These are phyloP conservation scores for Sinocyclocheilus grahami DNA, from an alignment of 2,113 vertebrate species.

Conservation along the genomic window DNA sequence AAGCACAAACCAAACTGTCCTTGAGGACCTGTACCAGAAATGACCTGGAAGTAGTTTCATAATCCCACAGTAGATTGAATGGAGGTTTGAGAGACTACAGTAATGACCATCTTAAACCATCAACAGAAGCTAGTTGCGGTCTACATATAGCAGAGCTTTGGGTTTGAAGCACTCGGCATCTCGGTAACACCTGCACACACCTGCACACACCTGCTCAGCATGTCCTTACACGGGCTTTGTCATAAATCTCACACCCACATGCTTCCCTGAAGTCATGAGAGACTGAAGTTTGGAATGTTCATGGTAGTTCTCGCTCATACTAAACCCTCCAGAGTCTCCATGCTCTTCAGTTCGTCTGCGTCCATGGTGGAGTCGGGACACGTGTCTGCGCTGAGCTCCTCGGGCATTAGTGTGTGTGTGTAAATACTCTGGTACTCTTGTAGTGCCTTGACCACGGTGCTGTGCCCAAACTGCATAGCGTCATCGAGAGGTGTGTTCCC, in stretches of 20 bases:
- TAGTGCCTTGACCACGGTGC: slow-evolving; percentile 76
- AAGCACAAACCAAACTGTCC: slow-evolving; percentile 1
- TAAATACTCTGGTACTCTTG: slow-evolving; percentile 79
- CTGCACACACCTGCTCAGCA: too few relatives aligned
- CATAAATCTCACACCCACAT: slow-evolving; percentile 21
- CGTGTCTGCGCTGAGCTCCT: slow-evolving; percentile 19
- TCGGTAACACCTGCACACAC: neutral
- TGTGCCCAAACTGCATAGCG: slow-evolving; percentile 81
- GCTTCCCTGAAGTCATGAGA: neutral
- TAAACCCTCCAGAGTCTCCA: slow-evolving; percentile 76
- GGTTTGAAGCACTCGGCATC: slow-evolving; percentile 2
- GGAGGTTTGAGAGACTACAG: neutral
- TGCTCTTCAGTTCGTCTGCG: slow-evolving; percentile 70
- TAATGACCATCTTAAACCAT: neutral
- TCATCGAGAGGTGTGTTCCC: slow-evolving; percentile 86
- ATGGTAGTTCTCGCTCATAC: slow-evolving; percentile 64
- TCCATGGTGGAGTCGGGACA: slow-evolving; percentile 40
- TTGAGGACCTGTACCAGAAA: neutral
- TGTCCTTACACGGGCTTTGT: neutral
- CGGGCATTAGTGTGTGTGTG: slow-evolving; percentile 47
- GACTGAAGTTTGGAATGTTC: neutral
- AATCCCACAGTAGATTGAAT: slow-evolving; percentile 6
- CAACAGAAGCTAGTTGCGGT: neutral
- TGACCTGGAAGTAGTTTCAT: neutral
- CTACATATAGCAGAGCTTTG: slow-evolving; percentile 16